Conservation (phyloP, 2,797 vertebrate species). For the Platalea minor region DNA sequence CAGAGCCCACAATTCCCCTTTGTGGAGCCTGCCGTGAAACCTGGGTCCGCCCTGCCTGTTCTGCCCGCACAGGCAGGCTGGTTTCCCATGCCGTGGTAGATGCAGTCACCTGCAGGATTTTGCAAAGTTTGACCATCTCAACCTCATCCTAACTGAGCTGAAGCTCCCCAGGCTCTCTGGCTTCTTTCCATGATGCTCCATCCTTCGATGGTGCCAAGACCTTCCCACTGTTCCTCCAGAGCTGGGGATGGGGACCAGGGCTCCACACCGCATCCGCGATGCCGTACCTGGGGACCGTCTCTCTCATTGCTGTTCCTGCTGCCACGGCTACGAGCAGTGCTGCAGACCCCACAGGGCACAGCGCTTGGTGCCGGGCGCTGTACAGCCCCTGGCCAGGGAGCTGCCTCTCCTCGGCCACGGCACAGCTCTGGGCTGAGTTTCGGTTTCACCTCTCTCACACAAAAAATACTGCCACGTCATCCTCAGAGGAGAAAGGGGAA, state of each 20-base stretch:
- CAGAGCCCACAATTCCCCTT: background rate
- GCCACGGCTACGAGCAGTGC: background rate
- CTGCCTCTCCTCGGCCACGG: rapidly evolving
- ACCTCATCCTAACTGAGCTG: background rate
- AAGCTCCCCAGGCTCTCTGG: background rate
- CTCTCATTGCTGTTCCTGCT: rapidly evolving
- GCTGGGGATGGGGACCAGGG: background rate
- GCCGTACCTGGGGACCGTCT: rapidly evolving
- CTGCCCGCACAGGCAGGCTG: background rate
- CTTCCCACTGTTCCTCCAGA: rapidly evolving
- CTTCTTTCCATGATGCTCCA: background rate
- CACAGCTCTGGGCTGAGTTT: background rate
- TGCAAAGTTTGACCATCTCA: background rate
- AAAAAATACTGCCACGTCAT: rapidly evolving
- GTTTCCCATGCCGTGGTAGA: background rate
- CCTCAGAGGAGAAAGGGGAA: background rate
- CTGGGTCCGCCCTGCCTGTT: background rate
- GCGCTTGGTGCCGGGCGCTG: rapidly evolving
- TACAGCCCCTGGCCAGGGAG: no score
- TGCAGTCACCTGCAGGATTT: rapidly evolving
- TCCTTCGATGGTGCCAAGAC: rapidly evolving
- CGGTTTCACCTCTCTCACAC: background rate
- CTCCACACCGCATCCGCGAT: rapidly evolving
- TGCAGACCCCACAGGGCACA: rapidly evolving
- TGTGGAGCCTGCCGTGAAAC: background rate